Percentiles rank a stretch among this genome's conserved stretches.
Conservation (phyloP, 1,140 invertebrate species). For the Cataglyphis hispanica region DNA sequence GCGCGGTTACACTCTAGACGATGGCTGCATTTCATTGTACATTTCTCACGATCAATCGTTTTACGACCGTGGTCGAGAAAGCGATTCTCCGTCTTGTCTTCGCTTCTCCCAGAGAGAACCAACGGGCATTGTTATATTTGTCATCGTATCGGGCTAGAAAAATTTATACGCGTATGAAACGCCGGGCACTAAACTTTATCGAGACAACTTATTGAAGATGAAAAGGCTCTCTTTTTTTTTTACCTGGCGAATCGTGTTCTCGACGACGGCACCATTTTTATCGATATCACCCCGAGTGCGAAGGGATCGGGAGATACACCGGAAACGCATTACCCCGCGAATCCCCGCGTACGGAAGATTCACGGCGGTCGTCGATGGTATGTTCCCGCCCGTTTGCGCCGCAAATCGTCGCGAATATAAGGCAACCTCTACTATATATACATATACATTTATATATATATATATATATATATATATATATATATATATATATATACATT, state of each 20-base stretch:
- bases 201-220: constrained; percentile 45
- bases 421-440: constrained; percentile 22
- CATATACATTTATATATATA: neutral
- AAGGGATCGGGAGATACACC: constrained; percentile 16
- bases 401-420: constrained; percentile 38
- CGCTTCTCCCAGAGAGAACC: neutral
- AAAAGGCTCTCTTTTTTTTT: neutral
- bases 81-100: constrained; percentile 9
- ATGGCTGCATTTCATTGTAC: constrained; percentile 56
- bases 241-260: constrained; percentile 16
- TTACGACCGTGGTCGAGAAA: constrained; percentile 48
- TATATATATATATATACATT: constrained; percentile 10
- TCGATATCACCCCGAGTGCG: constrained; percentile 24
- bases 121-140: constrained; percentile 34
- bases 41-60: constrained; percentile 60
- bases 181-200: constrained; percentile 42
- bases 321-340: constrained; percentile 47
- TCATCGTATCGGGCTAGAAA: neutral
- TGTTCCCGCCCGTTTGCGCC: constrained; percentile 23
- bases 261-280: constrained; percentile 44
- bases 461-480: neutral
- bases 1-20: constrained; percentile 46
- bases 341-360: constrained; percentile 50
- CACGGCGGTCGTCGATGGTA: constrained; percentile 46
- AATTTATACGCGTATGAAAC: constrained; percentile 33